Evolutionary conservation across 2,888 invertebrate species (phyloP), one percentile per base, ranked within the genome.

Genomic region (Adela reaumurella): DNA sequence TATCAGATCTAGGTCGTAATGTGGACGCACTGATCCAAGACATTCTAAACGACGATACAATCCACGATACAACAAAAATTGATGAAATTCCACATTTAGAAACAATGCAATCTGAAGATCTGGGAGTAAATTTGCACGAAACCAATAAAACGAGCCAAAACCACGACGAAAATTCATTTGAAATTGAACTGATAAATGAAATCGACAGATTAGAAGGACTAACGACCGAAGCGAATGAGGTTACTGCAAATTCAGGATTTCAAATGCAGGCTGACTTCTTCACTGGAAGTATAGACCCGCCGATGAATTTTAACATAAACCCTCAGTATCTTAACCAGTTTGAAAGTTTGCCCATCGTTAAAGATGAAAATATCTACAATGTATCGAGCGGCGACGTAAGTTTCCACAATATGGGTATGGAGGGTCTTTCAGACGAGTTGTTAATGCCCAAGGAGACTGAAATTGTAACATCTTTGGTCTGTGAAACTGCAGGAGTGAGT

Each of bases 351-450:
- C 73, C 18, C 8, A 14, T 14, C 70, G 58, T 68, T 64, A 2
- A 69, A 60, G 44, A 68, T 71, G 19, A 67, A 72, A n/a, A n/a
- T n/a, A 45, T 74, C 73, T 43, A 72, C 68, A 35, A 57, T 59
- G 49, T 62, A 60, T 50, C 57, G 59, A 4, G 67, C 24, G 24
- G 24, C 41, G 74, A 76, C 48, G 57, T 8, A 72, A 69, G 52
- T 64, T 70, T 35, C 55, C 68, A 2, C 73, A 74, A 43, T 76
- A 78, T 55, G 69, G 69, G 41, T 58, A 60, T 1, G 69, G 68
- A 72, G 28, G 52, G 62, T 53, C 54, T 74, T 16, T 66, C 74
- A 0, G 74, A 74, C 50, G 73, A 72, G 24, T 54, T 73, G 2
- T 50, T 74, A 0, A 69, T 64, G 55, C 53, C 55, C 14, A 0